Percentiles rank a stretch among this genome's conserved stretches.
Conservation (phyloP, 2,113 vertebrate species). For the Syngnathoides biaculeatus region DNA sequence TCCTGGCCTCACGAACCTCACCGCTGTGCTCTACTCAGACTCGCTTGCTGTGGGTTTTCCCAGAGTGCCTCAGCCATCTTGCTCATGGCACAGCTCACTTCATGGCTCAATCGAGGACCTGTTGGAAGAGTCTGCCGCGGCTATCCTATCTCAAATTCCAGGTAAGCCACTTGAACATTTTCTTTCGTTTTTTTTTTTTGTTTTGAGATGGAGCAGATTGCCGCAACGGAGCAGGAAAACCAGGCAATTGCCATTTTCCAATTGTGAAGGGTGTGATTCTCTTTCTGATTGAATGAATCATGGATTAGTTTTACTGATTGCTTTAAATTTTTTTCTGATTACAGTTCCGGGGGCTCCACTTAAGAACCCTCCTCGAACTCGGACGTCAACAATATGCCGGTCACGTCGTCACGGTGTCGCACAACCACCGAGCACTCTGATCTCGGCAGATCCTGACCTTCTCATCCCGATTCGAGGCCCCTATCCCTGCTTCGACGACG, state of each 20-base stretch:
- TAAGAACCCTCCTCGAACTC: conserved; percentile 65
- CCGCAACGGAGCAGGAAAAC: too few relatives aligned
- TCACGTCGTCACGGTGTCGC: conserved; percentile 49
- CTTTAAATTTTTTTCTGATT: conserved; percentile 17
- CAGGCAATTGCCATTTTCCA: too few relatives aligned
- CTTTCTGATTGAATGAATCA: neutral
- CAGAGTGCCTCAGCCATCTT: conserved; percentile 80
- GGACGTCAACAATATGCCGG: conserved; percentile 50
- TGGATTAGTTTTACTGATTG: conserved; percentile 1
- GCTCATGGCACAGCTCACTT: conserved; percentile 76
- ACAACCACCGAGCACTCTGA: conserved; percentile 39
- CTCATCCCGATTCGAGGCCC: conserved; percentile 64
- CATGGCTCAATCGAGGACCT: conserved; percentile 82
- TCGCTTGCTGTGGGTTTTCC: conserved; percentile 82
- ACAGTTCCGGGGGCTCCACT: conserved; percentile 51
- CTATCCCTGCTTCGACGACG: conserved; percentile 56
- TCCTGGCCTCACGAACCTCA: conserved; percentile 84
- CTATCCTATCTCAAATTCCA: conserved; percentile 56
- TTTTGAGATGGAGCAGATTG: neutral
- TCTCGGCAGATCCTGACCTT: conserved; percentile 68
- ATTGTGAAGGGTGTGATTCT: too few relatives aligned
- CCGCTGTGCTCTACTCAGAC: conserved; percentile 88
- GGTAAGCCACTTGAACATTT: conserved; percentile 33
- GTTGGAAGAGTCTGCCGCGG: conserved; percentile 65
- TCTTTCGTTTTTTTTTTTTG: neutral